phyloP scores from a whole-genome alignment of 2,113 vertebrate species.

The Quiscalus mexicanus region DNA sequence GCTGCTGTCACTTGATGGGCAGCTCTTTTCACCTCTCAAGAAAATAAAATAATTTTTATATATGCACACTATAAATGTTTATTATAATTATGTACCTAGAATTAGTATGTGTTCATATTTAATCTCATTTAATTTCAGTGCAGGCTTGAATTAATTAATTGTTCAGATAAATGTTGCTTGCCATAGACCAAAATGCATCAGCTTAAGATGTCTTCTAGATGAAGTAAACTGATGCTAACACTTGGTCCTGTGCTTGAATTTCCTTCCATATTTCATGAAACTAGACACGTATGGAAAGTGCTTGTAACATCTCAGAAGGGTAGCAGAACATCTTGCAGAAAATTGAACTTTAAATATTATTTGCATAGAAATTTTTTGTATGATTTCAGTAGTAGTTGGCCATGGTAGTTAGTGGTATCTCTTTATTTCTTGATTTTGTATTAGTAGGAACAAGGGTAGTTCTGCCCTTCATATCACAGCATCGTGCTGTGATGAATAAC shows the following conservation, averaged over 20 bases:
- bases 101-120: not conserved
- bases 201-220: not conserved
- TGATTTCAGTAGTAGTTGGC: not conserved
- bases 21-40: not conserved
- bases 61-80: not conserved
- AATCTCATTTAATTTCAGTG: not conserved
- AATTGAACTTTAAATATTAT: not conserved
- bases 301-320: not conserved
- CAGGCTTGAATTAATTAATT: not conserved
- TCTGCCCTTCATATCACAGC: not conserved
- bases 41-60: not conserved
- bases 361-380: rapidly evolving
- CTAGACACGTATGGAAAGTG: not conserved
- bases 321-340: not conserved
- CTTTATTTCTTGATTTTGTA: not conserved
- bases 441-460: not conserved
- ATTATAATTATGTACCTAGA: not conserved
- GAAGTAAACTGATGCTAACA: not conserved
- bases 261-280: not conserved
- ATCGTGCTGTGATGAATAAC: not conserved
- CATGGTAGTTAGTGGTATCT: not conserved
- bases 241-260: not conserved
- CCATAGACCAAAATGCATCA: not conserved
- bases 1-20: not conserved
- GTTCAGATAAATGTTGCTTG: not conserved